Evolutionary conservation across 1,140 invertebrate genomes (phyloP).

Genomic region (Potamilus streckersoni): DNA sequence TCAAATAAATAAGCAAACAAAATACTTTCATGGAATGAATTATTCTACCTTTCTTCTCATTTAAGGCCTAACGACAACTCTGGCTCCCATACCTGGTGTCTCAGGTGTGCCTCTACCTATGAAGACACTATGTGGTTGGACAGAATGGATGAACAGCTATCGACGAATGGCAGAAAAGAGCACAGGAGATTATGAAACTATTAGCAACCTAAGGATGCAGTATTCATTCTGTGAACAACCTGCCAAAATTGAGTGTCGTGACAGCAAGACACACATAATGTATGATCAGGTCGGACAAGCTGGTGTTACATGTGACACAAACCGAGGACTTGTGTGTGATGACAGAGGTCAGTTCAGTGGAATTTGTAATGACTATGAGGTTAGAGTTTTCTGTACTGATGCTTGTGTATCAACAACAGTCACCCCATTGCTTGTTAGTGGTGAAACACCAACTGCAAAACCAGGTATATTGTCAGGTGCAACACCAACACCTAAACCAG

Average conservation of each 20-base stretch:
- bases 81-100: conserved; percentile 16
- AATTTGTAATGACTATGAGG: conserved; percentile 50
- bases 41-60: too few relatives aligned
- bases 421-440: conserved; percentile 6
- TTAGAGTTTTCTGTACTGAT: conserved; percentile 49
- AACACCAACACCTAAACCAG: conserved; percentile 14
- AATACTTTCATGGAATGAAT: too few relatives aligned
- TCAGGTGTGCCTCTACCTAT: conserved; percentile 28
- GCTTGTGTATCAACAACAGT: conserved; percentile 31
- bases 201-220: conserved; percentile 33
- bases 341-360: conserved; percentile 39
- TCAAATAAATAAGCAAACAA: too few relatives aligned
- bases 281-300: conserved; percentile 36
- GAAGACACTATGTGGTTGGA: conserved; percentile 43
- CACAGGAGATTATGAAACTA: conserved; percentile 46
- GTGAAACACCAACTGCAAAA: conserved; percentile 3
- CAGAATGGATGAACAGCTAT: conserved; percentile 47
- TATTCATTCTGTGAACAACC: conserved; percentile 26
- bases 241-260: conserved; percentile 25
- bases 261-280: conserved; percentile 23
- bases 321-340: conserved; percentile 49
- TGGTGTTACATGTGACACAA: conserved; percentile 49
- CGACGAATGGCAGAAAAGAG: conserved; percentile 15
- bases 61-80: not conserved
- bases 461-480: conserved; percentile 3